Conservation (phyloP, 2,888 invertebrate genomes). For the Zootermopsis nevadensis region DNA sequence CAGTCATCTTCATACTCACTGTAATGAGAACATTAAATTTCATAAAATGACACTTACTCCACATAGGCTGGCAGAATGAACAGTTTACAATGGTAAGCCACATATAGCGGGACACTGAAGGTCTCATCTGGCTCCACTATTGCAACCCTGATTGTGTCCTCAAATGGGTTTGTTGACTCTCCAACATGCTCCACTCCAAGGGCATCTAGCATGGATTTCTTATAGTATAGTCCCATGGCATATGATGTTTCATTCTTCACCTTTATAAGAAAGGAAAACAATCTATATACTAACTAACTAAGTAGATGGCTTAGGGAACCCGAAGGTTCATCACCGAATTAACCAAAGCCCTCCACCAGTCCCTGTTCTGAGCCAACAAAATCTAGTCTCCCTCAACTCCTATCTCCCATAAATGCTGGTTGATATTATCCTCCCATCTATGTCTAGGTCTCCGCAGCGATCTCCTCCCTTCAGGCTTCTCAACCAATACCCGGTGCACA, state of each 20-base stretch:
- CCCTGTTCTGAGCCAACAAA: too few species aligned
- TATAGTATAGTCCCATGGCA: conserved; percentile 79
- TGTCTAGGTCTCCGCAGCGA: too few species aligned
- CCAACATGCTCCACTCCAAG: conserved; percentile 73
- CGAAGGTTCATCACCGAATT: too few species aligned
- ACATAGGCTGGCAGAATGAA: conserved; percentile 79
- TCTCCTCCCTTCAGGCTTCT: too few species aligned
- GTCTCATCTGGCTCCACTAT: conserved; percentile 80
- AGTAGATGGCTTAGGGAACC: too few species aligned
- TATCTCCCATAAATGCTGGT: too few species aligned
- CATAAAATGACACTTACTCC: conserved; percentile 68
- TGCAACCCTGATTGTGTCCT: conserved; percentile 77
- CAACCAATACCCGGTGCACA: too few species aligned
- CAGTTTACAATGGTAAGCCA: conserved; percentile 84
- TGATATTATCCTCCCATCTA: too few species aligned
- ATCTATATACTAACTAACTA: background rate
- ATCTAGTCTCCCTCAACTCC: too few species aligned
- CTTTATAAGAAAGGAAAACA: conserved; percentile 60
- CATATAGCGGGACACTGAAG: conserved; percentile 80
- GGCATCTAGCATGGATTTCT: conserved; percentile 76
- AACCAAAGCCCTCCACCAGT: too few species aligned
- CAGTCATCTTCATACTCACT: too few species aligned
- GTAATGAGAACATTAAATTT: background rate
- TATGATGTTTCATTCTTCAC: conserved; percentile 82
- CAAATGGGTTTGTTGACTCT: conserved; percentile 79